Conservation (phyloP, 2,113 vertebrate genomes). For the Tringa solitaria region DNA sequence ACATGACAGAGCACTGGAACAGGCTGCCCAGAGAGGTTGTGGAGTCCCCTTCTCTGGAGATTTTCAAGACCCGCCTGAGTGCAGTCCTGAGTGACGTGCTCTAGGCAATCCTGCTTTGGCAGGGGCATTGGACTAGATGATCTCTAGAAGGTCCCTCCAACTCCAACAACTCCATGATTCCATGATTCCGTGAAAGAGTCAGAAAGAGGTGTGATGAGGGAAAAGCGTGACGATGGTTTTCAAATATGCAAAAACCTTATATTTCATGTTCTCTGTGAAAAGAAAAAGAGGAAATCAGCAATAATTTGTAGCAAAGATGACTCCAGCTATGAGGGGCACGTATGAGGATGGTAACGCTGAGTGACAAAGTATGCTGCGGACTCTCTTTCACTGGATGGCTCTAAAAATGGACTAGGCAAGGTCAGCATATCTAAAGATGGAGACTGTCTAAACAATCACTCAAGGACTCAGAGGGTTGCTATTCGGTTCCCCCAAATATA, state of each 20-base stretch:
- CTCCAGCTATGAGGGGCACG: not conserved
- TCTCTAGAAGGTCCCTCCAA: no score
- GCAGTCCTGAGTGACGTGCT: no score
- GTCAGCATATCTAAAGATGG: not conserved
- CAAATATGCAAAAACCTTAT: not conserved
- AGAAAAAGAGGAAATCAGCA: not conserved
- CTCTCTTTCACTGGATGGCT: not conserved
- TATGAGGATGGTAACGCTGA: not conserved
- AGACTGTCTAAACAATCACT: not conserved
- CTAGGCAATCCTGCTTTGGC: no score
- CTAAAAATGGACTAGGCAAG: not conserved
- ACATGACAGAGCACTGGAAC: not conserved
- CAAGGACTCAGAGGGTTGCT: not conserved
- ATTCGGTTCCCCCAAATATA: not conserved
- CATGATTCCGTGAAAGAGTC: not conserved
- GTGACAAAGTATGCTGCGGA: not conserved
- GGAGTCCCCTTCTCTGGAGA: no score
- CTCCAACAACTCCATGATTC: no score
- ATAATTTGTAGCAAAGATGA: not conserved
- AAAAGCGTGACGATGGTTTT: not conserved
- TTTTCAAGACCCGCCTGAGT: no score
- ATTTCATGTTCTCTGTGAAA: not conserved
- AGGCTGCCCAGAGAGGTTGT: no score
- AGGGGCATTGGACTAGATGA: no score
- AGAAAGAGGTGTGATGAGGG: not conserved